Conservation (phyloP, 1,140 invertebrate genomes). For the Protaetia brevitarsis region DNA sequence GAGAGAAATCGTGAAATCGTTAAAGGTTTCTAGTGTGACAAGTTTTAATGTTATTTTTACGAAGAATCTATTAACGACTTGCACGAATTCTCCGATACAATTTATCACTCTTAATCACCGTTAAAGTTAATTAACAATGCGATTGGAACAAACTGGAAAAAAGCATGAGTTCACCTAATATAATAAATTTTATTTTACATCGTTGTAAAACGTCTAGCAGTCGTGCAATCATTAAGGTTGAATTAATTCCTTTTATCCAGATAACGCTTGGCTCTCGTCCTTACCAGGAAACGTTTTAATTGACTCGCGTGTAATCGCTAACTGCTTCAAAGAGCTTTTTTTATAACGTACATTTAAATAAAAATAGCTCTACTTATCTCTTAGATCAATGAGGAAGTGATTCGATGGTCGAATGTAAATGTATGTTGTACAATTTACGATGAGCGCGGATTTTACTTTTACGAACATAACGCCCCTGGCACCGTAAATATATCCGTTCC, state of each 20-base stretch:
- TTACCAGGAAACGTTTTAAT: constrained; percentile 9
- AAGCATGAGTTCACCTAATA: background rate
- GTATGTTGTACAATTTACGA: background rate
- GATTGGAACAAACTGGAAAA: background rate
- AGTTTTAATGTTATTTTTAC: too few species aligned
- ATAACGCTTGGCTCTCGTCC: background rate
- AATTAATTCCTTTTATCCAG: background rate
- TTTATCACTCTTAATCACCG: too few species aligned
- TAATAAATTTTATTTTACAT: background rate
- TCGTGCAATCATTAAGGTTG: background rate
- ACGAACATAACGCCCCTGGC: too few species aligned
- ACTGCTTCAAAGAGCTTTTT: background rate
- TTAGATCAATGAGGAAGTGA: background rate
- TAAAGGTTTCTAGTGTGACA: too few species aligned
- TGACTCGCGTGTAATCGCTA: background rate
- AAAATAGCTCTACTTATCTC: background rate
- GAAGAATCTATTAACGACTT: too few species aligned
- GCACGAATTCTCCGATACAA: too few species aligned
- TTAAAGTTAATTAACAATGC: background rate
- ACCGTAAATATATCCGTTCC: background rate
- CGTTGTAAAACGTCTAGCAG: background rate
- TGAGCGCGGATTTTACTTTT: too few species aligned
- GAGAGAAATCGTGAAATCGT: too few species aligned
- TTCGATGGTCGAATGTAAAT: background rate
- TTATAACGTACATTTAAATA: background rate